phyloP scores from a whole-genome alignment of 2,113 vertebrate genomes.

The Corapipo altera region DNA sequence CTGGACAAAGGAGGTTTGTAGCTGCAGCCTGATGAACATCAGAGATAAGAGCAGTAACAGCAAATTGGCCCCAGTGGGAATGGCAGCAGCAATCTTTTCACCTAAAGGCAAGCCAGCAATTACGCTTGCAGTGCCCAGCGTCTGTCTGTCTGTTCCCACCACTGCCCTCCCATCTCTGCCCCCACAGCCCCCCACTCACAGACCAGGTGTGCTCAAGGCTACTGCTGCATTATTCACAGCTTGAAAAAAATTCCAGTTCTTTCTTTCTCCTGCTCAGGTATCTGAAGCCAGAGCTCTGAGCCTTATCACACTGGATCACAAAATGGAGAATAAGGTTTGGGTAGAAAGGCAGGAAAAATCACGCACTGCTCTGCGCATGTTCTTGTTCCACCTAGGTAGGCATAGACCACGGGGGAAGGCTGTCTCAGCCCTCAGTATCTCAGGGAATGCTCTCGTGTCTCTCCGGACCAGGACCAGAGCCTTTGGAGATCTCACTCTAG shows the following conservation, averaged over 20 bases:
- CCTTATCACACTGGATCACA: neutral
- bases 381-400: neutral
- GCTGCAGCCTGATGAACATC: constrained; percentile 60
- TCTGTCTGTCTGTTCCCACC: constrained; percentile 39
- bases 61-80: constrained; percentile 73
- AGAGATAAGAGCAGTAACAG: constrained; percentile 73
- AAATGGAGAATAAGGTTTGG: neutral
- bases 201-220: constrained; percentile 5
- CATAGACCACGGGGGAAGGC: neutral
- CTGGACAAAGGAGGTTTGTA: constrained; percentile 68
- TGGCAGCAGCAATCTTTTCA: constrained; percentile 68
- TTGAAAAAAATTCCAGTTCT: neutral
- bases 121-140: constrained; percentile 41
- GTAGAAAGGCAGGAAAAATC: neutral
- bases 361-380: neutral
- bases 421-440: neutral
- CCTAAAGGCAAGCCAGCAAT: constrained; percentile 70
- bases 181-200: neutral
- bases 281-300: neutral
- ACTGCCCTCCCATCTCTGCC: constrained; percentile 1
- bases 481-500: neutral
- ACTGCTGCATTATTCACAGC: neutral
- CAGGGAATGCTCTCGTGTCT: neutral
- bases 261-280: neutral
- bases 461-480: neutral